Conservation (phyloP, 2,797 vertebrate species). For the Oophaga sylvatica region DNA sequence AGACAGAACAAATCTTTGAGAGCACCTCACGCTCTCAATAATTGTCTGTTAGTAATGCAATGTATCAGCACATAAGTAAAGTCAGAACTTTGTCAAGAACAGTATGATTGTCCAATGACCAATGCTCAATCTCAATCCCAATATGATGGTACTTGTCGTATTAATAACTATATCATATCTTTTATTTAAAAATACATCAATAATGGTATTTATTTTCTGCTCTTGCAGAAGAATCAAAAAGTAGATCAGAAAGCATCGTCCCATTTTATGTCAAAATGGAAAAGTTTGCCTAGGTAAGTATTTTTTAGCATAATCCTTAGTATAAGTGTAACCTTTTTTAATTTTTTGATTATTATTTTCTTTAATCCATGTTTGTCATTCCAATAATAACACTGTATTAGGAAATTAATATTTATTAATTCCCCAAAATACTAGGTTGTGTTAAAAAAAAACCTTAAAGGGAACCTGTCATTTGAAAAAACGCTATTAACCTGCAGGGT, state of each 20-base stretch:
- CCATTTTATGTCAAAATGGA: slow-evolving; percentile 76
- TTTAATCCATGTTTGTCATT: too few relatives aligned
- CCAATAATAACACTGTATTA: neutral
- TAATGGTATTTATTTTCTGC: neutral
- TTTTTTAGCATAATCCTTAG: slow-evolving; percentile 56
- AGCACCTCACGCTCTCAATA: too few relatives aligned
- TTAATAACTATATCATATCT: neutral
- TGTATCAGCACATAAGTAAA: neutral
- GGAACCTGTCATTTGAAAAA: too few relatives aligned
- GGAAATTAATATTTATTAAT: neutral
- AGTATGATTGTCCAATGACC: neutral
- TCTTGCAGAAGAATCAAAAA: slow-evolving; percentile 63
- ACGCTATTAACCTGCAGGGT: too few relatives aligned
- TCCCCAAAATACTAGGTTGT: neutral
- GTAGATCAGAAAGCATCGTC: slow-evolving; percentile 76
- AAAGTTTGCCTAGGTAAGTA: slow-evolving; percentile 77
- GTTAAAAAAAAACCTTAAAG: neutral
- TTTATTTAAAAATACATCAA: neutral
- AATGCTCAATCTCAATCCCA: neutral
- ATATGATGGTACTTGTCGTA: neutral
- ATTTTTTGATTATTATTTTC: slow-evolving; percentile 46
- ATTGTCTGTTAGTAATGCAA: neutral
- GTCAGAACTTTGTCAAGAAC: neutral
- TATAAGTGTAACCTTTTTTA: neutral
- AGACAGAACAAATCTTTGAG: too few relatives aligned